Base-by-base conservation (phyloP, 1,140 invertebrate species). In the Lamellibrachia luymesi region DNA sequence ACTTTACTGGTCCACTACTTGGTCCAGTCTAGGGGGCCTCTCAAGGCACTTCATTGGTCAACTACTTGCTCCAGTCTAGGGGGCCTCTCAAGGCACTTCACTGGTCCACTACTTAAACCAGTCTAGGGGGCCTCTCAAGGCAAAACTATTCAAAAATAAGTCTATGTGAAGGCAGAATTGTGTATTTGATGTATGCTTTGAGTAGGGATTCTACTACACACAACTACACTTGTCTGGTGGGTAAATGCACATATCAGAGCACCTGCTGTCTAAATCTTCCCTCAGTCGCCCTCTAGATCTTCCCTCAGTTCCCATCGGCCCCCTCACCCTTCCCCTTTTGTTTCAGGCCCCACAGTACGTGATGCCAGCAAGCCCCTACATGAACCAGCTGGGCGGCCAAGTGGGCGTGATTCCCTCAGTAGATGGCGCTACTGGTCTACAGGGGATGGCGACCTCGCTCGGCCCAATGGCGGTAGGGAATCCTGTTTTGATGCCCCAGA, bases 331-430 rank as follows among this genome's bases (percentile, higher is more conserved):
- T 10, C 25, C 13, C 64, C 13, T 80, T 6, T 8, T 56, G 64
- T 80, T 80, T 7, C 27, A 91, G 90, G 90, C 50, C 90, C 90
- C 90, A n/a, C 90, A 91, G 50, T 91, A 91, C 90, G 4, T 91
- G 90, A 91, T 91, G 90, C 90, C 17, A n/a, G 50, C 90, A 4
- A 49, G 27, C n/a, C 80, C 80, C 38, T 91, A 91, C 90, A 91
- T 91, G 90, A 91, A 91, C 50, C 38, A 91, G 49, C 13, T 51
- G 49, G 90, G 90, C 38, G 90, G 38, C 6, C 49, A 51, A 13
- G 17, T 91, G 49, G 90, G 38, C 90, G 49, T 50, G 50, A 51
- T 50, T 27, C 90, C 90, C 5, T 91, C 90, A 13, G 90, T 91
- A 80, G 64, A 80, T 80, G 64, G 64, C 64, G 17, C 64, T 22